Evolutionary conservation across 2,113 vertebrate genomes (phyloP), one percentile per base, ranked within the genome.

Genomic region (Corynorhinus townsendii): DNA sequence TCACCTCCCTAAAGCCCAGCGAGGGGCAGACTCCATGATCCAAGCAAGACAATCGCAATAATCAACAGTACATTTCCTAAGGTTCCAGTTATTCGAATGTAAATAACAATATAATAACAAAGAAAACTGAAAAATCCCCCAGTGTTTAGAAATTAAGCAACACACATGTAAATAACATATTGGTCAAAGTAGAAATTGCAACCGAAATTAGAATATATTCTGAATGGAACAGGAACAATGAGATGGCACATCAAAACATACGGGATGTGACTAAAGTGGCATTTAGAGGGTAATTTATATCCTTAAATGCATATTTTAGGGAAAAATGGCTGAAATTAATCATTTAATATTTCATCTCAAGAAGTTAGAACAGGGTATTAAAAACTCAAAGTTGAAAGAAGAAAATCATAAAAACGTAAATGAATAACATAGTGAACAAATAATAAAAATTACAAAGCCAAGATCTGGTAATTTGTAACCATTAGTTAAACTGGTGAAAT

Each of bases 371-470:
- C 3, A 54, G 43, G 17, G 66, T 81, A 69, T 91, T 16, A 86
- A 96, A 87, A 96, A 87, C 52, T 93, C 69, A 79, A 95, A 95
- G 40, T 71, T 69, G 19, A 86, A 92, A n/a, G 54, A 89, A 91
- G 79, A 76, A 66, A 93, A 71, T 71, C 76, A 84, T 88, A 56
- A 90, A 93, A n/a, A 64, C 30, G 56, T 22, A 93, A 83, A 77
- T 95, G 11, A 84, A 72, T 83, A 54, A 79, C 33, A 92, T 52
- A 90, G 47, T 80, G 75, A 84, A 79, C 30, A 88, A 81, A 45
- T 71, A 76, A 47, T 82, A 90, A 89, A 75, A 79, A 54, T 90
- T 76, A 40, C 45, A 86, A 83, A 76, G 28, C 22, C 35, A 33
- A 81, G 69, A 94, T 35, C 62, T 66, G 64, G 62, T 66, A 45